Conservation (phyloP, 2,113 vertebrate species). For the Columbina picui region DNA sequence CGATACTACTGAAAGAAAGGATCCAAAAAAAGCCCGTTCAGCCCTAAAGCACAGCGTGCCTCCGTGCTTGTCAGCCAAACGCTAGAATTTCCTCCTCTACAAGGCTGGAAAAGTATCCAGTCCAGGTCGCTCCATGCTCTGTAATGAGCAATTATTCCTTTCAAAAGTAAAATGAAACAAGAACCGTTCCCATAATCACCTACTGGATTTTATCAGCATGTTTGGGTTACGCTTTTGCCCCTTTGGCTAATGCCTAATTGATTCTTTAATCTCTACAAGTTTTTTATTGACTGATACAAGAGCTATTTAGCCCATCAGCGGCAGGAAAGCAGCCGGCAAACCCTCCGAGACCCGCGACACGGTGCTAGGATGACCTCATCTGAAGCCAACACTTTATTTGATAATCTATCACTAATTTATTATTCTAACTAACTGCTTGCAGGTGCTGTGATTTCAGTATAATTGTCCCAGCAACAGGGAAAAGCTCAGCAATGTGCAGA, state of each 20-base stretch:
- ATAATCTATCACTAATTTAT: conserved; percentile 62
- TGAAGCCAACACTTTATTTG: not conserved
- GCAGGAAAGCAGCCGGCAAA: not conserved
- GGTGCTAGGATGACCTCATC: conserved; percentile 55
- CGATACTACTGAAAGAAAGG: not conserved
- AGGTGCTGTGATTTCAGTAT: conserved; percentile 15
- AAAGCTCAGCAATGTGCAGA: not conserved
- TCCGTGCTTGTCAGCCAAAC: accelerated
- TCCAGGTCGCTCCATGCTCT: not conserved
- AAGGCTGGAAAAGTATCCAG: not conserved
- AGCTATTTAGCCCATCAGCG: conserved; percentile 5
- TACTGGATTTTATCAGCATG: conserved; percentile 63
- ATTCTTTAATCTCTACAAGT: conserved; percentile 68
- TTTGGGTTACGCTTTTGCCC: conserved; percentile 63
- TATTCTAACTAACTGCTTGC: conserved; percentile 61
- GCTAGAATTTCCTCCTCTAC: not conserved
- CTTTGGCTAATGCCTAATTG: conserved; percentile 61
- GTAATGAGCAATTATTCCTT: conserved; percentile 26
- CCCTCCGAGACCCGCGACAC: not conserved
- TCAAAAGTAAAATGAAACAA: conserved; percentile 6
- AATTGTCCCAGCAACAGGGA: not conserved
- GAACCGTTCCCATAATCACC: conserved; percentile 37
- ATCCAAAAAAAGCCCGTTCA: not conserved
- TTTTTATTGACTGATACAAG: conserved; percentile 62
- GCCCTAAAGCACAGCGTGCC: accelerated